Evolutionary conservation across 2,797 vertebrate genomes (phyloP), one percentile per base, ranked within the genome.

Genomic region (Yasuhikotakia modesta): DNA sequence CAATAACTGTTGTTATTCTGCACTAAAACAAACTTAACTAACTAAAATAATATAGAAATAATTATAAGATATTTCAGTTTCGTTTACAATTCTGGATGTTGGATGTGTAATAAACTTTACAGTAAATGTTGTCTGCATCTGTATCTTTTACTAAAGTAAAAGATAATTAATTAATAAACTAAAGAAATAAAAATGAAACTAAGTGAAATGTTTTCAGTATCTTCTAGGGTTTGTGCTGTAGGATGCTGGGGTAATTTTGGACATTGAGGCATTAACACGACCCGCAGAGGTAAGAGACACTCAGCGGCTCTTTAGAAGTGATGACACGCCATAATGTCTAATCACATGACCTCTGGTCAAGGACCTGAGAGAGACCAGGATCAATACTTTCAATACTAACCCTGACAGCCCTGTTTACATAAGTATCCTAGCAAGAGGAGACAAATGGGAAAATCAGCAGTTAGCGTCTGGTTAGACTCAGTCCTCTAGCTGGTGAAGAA

Each of bases 321-420:
- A 35, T 61, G 60, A n/a, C 17, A 35, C 12, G 17, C 30, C 30
- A 35, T 63, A 63, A 63, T 39, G 17, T 63, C 60, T 3, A 53
- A 17, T 65, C 22, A 46, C 1, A 46, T 58, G 73, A 67, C 64
- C 64, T 45, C 73, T 22, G 64, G 52, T 57, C 63, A 57, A 76
- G 50, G 73, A 76, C 73, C 73, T 45, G 32, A 64, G 71, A 80
- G 30, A 63, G 17, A 52, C 55, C 57, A 71, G 21, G 48, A 65
- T 76, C 68, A 76, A 72, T 81, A 63, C 22, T 43, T 67, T 24
- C 30, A 46, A 55, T 55, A 60, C 71, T 57, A 10, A 71, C 50
- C 63, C 52, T 0, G 16, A 52, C 68, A 60, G 32, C 21, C 14
- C 6, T 27, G 52, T 70, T 80, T 58, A 58, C 66, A n/a, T 58